These are phyloP conservation scores for Stegophylla sp. DNA, from an alignment of 2,888 invertebrate species.

Conservation along the genomic window DNA sequence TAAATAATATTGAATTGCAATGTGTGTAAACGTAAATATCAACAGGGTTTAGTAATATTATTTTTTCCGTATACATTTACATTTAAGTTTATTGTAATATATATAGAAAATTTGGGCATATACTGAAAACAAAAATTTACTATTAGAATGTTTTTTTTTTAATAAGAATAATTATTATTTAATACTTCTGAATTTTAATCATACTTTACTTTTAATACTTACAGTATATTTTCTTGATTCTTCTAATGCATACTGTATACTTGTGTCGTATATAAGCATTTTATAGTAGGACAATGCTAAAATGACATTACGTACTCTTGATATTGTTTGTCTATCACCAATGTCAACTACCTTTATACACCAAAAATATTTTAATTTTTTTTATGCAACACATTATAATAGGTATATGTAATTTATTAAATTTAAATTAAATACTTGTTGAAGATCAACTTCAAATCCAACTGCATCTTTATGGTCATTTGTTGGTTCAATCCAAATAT, in stretches of 20 bases:
- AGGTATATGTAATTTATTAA: too few species aligned
- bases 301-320: slow-evolving; percentile 87
- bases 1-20: neutral
- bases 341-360: slow-evolving; percentile 47
- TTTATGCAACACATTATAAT: slow-evolving; percentile 11
- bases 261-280: slow-evolving; percentile 90
- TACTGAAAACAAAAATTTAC: too few species aligned
- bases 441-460: slow-evolving; percentile 80
- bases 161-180: neutral
- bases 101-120: too few species aligned
- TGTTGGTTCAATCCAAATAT: slow-evolving; percentile 89
- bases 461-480: slow-evolving; percentile 70
- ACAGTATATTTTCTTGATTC: slow-evolving; percentile 83
- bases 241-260: slow-evolving; percentile 88
- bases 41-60: too few species aligned
- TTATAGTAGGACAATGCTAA: slow-evolving; percentile 83
- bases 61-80: too few species aligned
- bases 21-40: neutral
- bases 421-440: slow-evolving; percentile 66
- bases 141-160: neutral
- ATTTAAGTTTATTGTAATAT: too few species aligned
- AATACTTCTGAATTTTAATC: neutral
- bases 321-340: slow-evolving; percentile 76
- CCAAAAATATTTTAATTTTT: neutral
- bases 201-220: slow-evolving; percentile 68